These are phyloP conservation scores for Triops longicaudatus DNA, from an alignment of 1,140 invertebrate genomes.

Conservation along the genomic window DNA sequence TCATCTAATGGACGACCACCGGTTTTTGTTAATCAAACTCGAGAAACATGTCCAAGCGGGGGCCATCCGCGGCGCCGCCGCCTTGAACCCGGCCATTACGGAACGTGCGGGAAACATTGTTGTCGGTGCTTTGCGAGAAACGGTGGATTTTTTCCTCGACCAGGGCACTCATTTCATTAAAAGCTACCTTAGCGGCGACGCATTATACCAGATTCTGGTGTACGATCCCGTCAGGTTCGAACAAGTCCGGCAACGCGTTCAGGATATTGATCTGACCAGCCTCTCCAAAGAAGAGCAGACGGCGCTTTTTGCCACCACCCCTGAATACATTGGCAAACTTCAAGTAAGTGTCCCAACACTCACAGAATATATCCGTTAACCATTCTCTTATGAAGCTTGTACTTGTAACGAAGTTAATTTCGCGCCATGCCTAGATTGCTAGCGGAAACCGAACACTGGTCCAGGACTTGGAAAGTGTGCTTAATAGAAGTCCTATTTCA, in stretches of 20 bases:
- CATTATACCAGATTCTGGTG: constrained; percentile 24
- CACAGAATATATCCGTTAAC: neutral
- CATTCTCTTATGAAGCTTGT: neutral
- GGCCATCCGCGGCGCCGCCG: neutral
- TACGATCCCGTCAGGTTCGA: constrained; percentile 10
- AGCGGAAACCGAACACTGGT: constrained; percentile 27
- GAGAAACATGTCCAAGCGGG: constrained; percentile 24
- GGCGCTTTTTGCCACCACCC: constrained; percentile 17
- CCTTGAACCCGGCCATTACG: neutral
- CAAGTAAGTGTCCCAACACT: constrained; percentile 21
- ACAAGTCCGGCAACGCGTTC: neutral
- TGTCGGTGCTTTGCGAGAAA: neutral
- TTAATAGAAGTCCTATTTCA: constrained; percentile 17
- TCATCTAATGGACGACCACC: constrained; percentile 20
- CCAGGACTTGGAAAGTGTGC: constrained; percentile 20
- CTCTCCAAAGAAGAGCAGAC: constrained; percentile 14
- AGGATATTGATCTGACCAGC: constrained; percentile 21
- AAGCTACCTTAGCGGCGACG: constrained; percentile 25
- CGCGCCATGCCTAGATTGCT: constrained; percentile 4
- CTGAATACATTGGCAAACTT: constrained; percentile 26
- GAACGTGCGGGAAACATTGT: neutral
- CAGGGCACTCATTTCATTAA: constrained; percentile 25
- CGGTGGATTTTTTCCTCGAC: constrained; percentile 26
- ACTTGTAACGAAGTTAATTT: neutral
- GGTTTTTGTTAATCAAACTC: constrained; percentile 22